Evolutionary conservation across 2,113 vertebrate species (phyloP).

Genomic region (Numida meleagris): DNA sequence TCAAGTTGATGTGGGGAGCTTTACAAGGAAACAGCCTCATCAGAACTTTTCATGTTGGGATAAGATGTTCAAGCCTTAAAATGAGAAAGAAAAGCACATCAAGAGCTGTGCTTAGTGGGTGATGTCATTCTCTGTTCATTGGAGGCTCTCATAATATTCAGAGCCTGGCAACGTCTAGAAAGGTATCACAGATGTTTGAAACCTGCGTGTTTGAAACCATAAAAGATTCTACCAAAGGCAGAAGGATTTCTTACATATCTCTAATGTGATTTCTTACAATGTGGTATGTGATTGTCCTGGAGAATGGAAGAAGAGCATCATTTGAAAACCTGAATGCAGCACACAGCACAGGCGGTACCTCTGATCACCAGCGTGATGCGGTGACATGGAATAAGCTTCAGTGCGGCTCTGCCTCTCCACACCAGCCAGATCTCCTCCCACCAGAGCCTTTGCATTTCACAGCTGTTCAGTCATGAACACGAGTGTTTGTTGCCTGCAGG

Average conservation of each 20-base stretch:
- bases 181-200: background rate
- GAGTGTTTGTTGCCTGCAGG: background rate
- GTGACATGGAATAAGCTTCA: background rate
- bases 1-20: constrained; percentile 67
- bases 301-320: background rate
- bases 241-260: background rate
- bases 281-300: background rate
- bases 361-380: background rate
- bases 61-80: constrained; percentile 26
- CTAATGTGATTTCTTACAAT: no score
- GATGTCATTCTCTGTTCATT: background rate
- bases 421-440: background rate
- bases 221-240: background rate
- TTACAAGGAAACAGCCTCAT: constrained; percentile 35
- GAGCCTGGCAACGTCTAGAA: background rate
- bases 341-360: background rate
- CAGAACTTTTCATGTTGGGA: constrained; percentile 27
- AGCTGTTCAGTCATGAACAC: background rate
- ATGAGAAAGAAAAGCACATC: background rate
- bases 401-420: background rate
- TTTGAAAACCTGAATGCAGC: background rate
- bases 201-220: background rate
- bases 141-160: background rate
- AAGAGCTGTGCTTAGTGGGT: background rate
- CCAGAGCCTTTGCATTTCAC: background rate